Evolutionary conservation across 1,140 invertebrate species (phyloP).

Genomic region (Lepidurus packardi): DNA sequence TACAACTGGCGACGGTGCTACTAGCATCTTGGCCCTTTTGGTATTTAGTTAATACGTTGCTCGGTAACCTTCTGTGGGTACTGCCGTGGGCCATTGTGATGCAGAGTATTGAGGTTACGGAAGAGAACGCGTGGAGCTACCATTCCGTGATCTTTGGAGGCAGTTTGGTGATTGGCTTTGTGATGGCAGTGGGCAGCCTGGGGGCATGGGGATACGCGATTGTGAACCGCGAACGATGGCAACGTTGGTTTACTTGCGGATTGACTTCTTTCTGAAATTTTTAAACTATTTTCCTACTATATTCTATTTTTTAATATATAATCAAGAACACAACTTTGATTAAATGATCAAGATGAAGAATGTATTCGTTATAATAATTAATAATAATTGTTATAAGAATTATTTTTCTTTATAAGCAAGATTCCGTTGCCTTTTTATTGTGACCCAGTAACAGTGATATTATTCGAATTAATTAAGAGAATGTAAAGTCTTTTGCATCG

Average conservation of each 20-base stretch:
- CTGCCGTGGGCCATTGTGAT: conserved; percentile 25
- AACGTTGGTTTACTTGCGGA: not conserved
- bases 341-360: not conserved
- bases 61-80: conserved; percentile 26
- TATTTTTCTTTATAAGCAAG: too few species aligned
- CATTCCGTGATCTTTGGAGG: conserved; percentile 29
- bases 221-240: not conserved
- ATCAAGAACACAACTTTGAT: not conserved
- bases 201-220: conserved; percentile 24
- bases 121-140: conserved; percentile 27
- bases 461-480: too few species aligned
- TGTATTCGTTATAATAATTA: too few species aligned
- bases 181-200: not conserved
- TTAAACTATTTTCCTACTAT: not conserved
- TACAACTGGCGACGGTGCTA: conserved; percentile 18
- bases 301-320: not conserved
- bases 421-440: too few species aligned
- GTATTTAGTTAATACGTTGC: conserved; percentile 23
- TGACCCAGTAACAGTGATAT: too few species aligned
- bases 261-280: too few species aligned
- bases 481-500: too few species aligned
- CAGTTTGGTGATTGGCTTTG: conserved; percentile 26
- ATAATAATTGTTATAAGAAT: too few species aligned
- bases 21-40: conserved; percentile 26
- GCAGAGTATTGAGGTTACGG: not conserved